Conservation (phyloP, 2,888 invertebrate species). For the Cataglyphis livida region DNA sequence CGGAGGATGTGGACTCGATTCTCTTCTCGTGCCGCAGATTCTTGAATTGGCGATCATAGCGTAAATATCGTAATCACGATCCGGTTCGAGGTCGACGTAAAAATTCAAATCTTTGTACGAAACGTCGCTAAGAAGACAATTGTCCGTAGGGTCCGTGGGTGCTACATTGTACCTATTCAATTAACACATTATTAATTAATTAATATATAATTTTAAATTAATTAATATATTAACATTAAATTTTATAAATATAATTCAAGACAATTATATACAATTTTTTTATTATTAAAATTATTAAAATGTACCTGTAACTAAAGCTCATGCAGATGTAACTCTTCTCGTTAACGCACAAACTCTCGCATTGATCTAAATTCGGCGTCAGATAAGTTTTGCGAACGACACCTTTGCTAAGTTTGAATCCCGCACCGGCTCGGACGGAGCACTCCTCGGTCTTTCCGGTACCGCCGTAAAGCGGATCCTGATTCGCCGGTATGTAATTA, state of each 20-base stretch:
- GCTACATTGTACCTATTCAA: conserved; percentile 86
- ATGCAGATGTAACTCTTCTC: conserved; percentile 91
- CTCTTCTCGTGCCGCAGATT: conserved; percentile 82
- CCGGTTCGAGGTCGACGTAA: conserved; percentile 91
- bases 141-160: conserved; percentile 88
- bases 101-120: conserved; percentile 90
- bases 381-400: conserved; percentile 89
- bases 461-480: conserved; percentile 51
- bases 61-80: conserved; percentile 93
- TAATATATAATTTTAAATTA: not conserved
- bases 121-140: conserved; percentile 92
- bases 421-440: conserved; percentile 91
- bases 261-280: not conserved
- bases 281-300: conserved; percentile 33
- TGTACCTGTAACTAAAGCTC: conserved; percentile 91
- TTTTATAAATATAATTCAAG: not conserved
- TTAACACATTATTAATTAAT: not conserved
- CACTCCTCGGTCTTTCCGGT: conserved; percentile 87
- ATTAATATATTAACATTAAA: not conserved
- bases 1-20: conserved; percentile 64
- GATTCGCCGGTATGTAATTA: conserved; percentile 66
- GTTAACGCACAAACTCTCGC: conserved; percentile 91
- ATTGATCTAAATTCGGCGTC: conserved; percentile 91
- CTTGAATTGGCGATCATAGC: conserved; percentile 89
- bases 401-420: conserved; percentile 90